Evolutionary conservation across 2,797 vertebrate genomes (phyloP).

Genomic region (Neopelma chrysocephalum): DNA sequence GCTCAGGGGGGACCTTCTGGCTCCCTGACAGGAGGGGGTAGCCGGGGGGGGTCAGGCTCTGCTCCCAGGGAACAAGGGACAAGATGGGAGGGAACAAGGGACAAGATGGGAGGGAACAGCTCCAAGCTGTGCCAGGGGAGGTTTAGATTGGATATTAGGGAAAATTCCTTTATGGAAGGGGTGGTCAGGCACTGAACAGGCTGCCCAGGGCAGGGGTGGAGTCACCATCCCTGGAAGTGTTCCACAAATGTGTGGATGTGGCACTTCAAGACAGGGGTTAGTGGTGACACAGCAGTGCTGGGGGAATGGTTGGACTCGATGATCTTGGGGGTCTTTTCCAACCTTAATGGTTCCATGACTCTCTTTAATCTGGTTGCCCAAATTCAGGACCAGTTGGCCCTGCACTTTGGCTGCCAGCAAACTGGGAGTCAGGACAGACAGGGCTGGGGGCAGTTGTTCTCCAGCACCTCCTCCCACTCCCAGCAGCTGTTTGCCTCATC

Average conservation of each 20-base stretch:
- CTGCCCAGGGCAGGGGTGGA: background rate
- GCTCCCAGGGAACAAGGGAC: background rate
- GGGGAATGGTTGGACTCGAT: background rate
- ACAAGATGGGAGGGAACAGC: background rate
- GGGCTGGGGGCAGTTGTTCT: background rate
- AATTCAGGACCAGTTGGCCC: background rate
- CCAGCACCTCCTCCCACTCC: background rate
- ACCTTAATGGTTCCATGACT: background rate
- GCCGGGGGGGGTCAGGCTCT: fast-evolving
- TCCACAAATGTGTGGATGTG: background rate
- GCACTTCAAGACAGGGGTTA: background rate
- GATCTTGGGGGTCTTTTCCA: background rate
- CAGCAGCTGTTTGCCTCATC: background rate
- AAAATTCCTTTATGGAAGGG: background rate
- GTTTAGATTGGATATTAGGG: background rate
- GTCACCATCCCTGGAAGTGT: background rate
- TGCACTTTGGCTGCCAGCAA: background rate
- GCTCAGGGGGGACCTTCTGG: background rate
- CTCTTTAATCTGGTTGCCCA: background rate
- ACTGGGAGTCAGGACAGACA: background rate
- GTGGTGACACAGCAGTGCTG: background rate
- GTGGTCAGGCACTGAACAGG: background rate
- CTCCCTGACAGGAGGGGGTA: background rate
- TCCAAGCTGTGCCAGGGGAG: background rate
- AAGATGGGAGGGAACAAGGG: background rate